Evolutionary conservation across 2,797 vertebrate species (phyloP), one percentile per base, ranked within the genome.

Genomic region (Heliangelus exortis): DNA sequence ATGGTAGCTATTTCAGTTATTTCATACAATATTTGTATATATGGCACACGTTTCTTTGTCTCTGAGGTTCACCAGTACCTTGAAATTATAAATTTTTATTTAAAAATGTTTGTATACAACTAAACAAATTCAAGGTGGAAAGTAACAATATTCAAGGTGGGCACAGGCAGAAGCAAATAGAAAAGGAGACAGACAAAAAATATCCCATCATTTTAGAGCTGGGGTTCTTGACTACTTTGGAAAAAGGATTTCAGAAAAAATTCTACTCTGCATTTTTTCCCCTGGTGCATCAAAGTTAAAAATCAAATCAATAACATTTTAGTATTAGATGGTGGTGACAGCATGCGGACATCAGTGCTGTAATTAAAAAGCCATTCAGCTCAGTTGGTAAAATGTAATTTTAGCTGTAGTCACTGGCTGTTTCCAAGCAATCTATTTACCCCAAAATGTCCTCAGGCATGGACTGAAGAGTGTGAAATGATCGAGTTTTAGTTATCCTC

Each of bases 331-430:
- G 63, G 97, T 97, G 97, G 96, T 96, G 95, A 98, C 97, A 98
- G 97, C 95, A 96, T 97, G 97, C 2, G 95, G 97, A 96, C 97
- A 97, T 97, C 97, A 97, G 96, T 96, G 95, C 94, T 97, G 97
- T 97, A 98, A 98, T 98, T 98, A 98, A 98, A 98, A 98, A 98
- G 95, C 96, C 97, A 98, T 97, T 97, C 97, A 97, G 93, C 97
- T 98, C 97, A 97, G 96, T 97, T 96, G 95, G 96, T 98, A 97
- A 98, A 97, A 98, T 97, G 96, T 97, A 98, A 98, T 98, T 98
- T 98, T 97, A 98, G 95, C 96, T 96, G 96, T 97, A 97, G 97
- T 97, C 96, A 95, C 97, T 97, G 95, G 95, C 96, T 96, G 95
- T 96, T 98, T 98, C 97, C 96, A 97, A 98, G 97, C 97, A 98